These are phyloP conservation scores for Halesus radiatus DNA, from an alignment of 1,140 invertebrate species.

Conservation along the genomic window DNA sequence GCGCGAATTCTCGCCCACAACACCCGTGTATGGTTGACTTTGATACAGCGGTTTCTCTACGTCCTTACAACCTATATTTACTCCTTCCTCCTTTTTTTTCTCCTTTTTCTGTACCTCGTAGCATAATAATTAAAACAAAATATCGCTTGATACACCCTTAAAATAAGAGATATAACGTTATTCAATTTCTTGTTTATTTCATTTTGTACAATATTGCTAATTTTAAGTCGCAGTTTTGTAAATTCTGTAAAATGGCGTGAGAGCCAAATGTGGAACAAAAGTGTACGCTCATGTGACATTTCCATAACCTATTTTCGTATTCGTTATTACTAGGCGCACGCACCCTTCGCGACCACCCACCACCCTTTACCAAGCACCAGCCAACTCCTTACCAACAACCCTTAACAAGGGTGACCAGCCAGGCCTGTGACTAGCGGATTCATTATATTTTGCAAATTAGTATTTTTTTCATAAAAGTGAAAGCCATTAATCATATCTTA, in stretches of 20 bases:
- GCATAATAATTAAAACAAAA: no score
- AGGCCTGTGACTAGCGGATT: background rate
- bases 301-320: constrained; percentile 31
- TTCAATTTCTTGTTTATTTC: no score
- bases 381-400: background rate
- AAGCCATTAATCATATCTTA: background rate
- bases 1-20: no score
- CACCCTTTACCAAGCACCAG: no score
- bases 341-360: background rate
- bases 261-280: constrained; percentile 31
- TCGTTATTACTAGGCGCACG: constrained; percentile 26
- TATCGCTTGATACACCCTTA: no score
- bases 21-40: no score
- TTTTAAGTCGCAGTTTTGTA: background rate
- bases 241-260: constrained; percentile 6
- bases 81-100: no score
- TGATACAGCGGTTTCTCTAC: no score
- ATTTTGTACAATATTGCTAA: no score
- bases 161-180: no score
- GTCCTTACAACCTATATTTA: no score
- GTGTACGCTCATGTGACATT: constrained; percentile 47
- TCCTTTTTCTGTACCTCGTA: no score
- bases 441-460: constrained; percentile 16
- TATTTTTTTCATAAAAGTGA: background rate
- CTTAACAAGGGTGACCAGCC: constrained; percentile 20